Conservation (phyloP, 2,113 vertebrate genomes). For the Orcinus orca region DNA sequence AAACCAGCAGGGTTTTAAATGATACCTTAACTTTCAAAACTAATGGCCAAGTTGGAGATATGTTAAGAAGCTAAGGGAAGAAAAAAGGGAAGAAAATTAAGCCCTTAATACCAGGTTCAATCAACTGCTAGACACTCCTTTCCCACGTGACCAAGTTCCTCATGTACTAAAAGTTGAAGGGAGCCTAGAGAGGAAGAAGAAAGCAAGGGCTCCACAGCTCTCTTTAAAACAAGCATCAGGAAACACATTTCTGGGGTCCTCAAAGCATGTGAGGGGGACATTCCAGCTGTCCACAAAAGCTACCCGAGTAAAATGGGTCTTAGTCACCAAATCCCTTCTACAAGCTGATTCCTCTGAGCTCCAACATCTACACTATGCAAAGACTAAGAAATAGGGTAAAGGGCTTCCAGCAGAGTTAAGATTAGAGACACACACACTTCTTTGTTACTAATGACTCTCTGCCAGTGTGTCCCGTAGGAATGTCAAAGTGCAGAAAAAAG, state of each 20-base stretch:
- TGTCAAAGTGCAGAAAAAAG: not conserved
- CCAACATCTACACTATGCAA: not conserved
- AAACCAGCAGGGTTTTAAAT: constrained; percentile 31
- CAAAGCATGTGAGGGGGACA: not conserved
- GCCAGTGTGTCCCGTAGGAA: not conserved
- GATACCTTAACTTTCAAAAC: constrained; percentile 11
- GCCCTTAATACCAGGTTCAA: not conserved
- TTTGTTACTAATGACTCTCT: not conserved
- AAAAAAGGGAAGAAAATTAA: constrained; percentile 15
- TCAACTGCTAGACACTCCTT: not conserved
- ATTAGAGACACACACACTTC: not conserved
- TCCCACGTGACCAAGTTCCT: not conserved
- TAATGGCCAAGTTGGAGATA: not conserved
- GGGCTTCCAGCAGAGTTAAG: not conserved
- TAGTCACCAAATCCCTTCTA: not conserved
- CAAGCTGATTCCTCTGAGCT: not conserved
- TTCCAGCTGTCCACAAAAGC: not conserved
- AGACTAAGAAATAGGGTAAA: not conserved
- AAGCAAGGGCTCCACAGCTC: not conserved
- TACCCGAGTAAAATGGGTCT: not conserved
- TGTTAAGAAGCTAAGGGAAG: not conserved
- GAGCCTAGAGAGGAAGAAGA: not conserved
- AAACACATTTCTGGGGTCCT: not conserved
- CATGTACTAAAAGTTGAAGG: not conserved
- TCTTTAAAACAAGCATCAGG: not conserved